These are phyloP conservation scores for Drosophila hamatofila DNA, from an alignment of 2,888 invertebrate species.

Conservation along the genomic window DNA sequence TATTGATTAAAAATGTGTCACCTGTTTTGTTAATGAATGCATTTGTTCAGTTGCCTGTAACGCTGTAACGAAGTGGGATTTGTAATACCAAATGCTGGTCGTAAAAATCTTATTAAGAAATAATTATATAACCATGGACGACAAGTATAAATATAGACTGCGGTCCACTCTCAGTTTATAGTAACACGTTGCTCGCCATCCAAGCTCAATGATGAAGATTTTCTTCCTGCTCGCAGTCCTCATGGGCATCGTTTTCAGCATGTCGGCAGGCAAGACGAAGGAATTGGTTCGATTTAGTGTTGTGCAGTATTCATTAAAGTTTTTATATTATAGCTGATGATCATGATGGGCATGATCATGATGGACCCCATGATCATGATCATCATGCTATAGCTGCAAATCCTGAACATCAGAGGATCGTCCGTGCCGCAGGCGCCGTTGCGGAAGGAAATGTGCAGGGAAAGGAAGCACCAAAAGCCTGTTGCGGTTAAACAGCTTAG, in stretches of 20 bases:
- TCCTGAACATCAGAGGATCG: neutral
- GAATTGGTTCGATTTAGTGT: neutral
- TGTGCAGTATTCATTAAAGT: neutral
- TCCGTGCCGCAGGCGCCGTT: slow-evolving; percentile 10
- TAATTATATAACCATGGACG: neutral
- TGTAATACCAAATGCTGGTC: slow-evolving; percentile 1
- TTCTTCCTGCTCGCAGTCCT: slow-evolving; percentile 44
- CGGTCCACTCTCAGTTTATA: slow-evolving; percentile 24
- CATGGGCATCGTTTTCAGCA: slow-evolving; percentile 49
- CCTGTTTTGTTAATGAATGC: slow-evolving; percentile 9
- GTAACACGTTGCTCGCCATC: slow-evolving; percentile 32
- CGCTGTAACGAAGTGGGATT: neutral
- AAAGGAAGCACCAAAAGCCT: slow-evolving; percentile 44
- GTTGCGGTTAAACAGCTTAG: slow-evolving; percentile 50
- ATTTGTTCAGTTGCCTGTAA: neutral
- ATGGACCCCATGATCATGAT: no score
- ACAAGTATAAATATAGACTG: slow-evolving; percentile 46
- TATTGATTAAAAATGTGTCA: neutral
- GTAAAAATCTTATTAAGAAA: slow-evolving; percentile 2
- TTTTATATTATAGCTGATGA: slow-evolving; percentile 32
- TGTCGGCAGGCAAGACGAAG: slow-evolving; percentile 51
- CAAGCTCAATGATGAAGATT: slow-evolving; percentile 58
- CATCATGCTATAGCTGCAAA: no score
- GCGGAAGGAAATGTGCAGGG: neutral
- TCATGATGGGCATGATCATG: rapidly evolving